These are phyloP conservation scores for Alviniconcha strummeri DNA, from an alignment of 2,888 invertebrate genomes.

Conservation along the genomic window DNA sequence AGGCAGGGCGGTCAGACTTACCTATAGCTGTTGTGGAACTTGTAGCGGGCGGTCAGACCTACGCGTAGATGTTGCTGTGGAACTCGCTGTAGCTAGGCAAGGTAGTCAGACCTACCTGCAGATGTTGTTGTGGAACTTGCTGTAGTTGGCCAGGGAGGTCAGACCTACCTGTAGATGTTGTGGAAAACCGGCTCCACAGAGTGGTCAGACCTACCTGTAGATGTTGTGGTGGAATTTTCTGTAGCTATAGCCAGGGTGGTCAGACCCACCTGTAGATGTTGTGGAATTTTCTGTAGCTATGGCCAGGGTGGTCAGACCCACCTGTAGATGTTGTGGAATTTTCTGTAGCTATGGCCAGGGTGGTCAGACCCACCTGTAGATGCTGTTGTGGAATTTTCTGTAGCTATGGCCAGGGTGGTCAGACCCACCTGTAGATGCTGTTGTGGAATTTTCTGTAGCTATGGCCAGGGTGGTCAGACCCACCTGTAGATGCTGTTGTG, in stretches of 20 bases:
- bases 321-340: not conserved
- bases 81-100: constrained; percentile 42
- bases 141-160: constrained; percentile 73
- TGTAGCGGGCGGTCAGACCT: too few relatives aligned
- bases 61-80: not conserved
- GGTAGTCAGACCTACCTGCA: constrained; percentile 61
- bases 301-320: not conserved
- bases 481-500: too few relatives aligned
- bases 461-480: constrained; percentile 73
- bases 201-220: too few relatives aligned
- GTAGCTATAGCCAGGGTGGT: too few relatives aligned
- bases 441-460: constrained; percentile 74
- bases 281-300: not conserved
- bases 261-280: not conserved
- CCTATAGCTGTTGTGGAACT: too few relatives aligned
- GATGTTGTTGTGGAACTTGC: constrained; percentile 73
- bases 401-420: not conserved
- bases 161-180: constrained; percentile 63
- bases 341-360: not conserved
- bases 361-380: not conserved
- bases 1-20: too few relatives aligned
- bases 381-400: not conserved
- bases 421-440: constrained; percentile 69
- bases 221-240: too few relatives aligned
- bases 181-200: too few relatives aligned